A percentile compares a stretch with the other conserved stretches of the same genome.
phyloP scores from a whole-genome alignment of 2,113 vertebrate genomes.

The Myrmophylax atrothorax region DNA sequence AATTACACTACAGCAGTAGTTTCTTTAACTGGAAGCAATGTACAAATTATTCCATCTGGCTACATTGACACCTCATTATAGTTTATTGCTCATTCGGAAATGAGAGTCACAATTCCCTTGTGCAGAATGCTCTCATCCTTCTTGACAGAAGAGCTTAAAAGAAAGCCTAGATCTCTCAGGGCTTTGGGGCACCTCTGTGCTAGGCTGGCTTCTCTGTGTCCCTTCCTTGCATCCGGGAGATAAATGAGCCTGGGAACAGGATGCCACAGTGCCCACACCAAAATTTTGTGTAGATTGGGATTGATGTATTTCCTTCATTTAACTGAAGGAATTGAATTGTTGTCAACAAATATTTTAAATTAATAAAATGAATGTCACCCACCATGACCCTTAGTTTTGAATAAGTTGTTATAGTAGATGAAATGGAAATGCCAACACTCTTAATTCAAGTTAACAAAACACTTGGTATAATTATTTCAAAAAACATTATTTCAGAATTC shows the following conservation, averaged over 20 bases:
- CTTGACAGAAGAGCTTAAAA: background rate
- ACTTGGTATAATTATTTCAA: background rate
- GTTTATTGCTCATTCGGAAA: slow-evolving; percentile 4
- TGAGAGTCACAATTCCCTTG: background rate
- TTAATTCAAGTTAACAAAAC: background rate
- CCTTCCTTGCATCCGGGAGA: background rate
- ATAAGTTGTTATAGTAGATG: background rate
- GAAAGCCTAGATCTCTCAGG: background rate
- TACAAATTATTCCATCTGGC: slow-evolving; percentile 18
- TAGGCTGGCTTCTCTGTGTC: background rate
- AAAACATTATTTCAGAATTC: background rate
- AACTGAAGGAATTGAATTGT: background rate
- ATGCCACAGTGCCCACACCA: background rate
- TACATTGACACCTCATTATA: background rate
- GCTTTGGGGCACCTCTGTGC: background rate
- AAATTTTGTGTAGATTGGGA: background rate
- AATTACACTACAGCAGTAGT: background rate
- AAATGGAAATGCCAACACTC: background rate
- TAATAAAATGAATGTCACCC: background rate
- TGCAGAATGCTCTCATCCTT: background rate
- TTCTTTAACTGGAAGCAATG: slow-evolving; percentile 28
- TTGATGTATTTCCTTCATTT: background rate
- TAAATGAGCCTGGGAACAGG: rapidly evolving
- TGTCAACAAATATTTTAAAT: background rate
- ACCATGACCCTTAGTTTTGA: background rate